Conservation (phyloP, 2,888 invertebrate species). For the Agrypnus murinus region DNA sequence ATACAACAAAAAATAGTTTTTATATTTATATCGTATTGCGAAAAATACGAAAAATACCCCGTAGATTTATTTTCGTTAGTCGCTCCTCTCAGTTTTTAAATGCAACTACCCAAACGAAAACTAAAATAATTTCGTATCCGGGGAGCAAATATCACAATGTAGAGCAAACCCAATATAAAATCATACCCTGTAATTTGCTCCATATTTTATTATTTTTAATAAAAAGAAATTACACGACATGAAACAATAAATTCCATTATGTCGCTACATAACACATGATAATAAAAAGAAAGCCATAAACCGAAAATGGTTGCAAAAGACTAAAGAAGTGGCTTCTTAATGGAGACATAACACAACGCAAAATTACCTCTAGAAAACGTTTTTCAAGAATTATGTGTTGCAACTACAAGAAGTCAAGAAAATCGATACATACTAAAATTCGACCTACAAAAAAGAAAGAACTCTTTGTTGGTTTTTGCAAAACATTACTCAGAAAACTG, state of each 20-base stretch:
- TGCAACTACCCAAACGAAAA: too few species aligned
- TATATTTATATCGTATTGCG: too few species aligned
- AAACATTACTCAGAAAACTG: too few species aligned
- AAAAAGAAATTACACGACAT: not conserved
- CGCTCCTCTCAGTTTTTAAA: too few species aligned
- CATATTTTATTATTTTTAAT: too few species aligned
- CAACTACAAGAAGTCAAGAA: slow-evolving; percentile 5
- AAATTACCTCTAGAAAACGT: slow-evolving; percentile 1
- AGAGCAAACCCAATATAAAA: too few species aligned
- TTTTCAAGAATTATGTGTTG: slow-evolving; percentile 1
- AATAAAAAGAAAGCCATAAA: slow-evolving; percentile 22
- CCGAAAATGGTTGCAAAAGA: slow-evolving; percentile 21
- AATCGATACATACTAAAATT: slow-evolving; percentile 8
- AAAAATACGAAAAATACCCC: too few species aligned
- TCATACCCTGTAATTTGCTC: too few species aligned
- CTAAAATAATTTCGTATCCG: too few species aligned
- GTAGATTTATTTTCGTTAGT: too few species aligned
- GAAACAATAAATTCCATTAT: slow-evolving; percentile 14
- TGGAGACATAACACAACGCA: slow-evolving; percentile 17
- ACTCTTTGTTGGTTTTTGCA: not conserved
- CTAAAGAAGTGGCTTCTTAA: slow-evolving; percentile 19
- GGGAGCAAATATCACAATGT: too few species aligned
- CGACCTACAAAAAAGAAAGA: not conserved
- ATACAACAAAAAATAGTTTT: too few species aligned
- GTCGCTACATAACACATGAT: not conserved